Conservation (phyloP, 2,113 vertebrate species). For the Spermophilus dauricus region DNA sequence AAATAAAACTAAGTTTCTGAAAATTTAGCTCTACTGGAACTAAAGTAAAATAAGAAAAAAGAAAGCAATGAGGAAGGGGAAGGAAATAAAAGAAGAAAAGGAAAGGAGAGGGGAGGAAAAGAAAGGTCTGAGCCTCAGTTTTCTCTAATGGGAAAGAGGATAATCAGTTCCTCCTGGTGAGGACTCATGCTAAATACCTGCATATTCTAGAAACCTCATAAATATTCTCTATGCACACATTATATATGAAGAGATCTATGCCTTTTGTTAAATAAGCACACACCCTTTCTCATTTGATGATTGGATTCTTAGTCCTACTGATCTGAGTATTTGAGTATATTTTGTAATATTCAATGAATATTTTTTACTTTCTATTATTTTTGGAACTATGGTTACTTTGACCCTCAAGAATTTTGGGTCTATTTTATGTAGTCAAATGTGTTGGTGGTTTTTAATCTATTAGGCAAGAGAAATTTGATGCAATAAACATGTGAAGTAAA, state of each 20-base stretch:
- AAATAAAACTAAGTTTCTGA: background rate
- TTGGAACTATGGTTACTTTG: background rate
- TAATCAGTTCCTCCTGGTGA: background rate
- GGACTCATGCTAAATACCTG: background rate
- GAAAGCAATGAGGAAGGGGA: background rate
- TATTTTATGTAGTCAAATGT: background rate
- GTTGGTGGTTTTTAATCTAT: background rate
- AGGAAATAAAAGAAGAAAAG: background rate
- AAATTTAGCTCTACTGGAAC: background rate
- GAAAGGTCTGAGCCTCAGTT: background rate
- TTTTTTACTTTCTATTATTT: constrained; percentile 36
- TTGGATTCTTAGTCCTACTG: background rate
- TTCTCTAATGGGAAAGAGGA: background rate
- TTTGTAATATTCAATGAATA: constrained; percentile 1
- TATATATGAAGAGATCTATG: background rate
- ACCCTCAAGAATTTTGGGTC: background rate
- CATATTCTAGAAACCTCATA: background rate
- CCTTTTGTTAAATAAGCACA: background rate
- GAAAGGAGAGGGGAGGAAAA: background rate
- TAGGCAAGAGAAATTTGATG: background rate
- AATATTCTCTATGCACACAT: background rate
- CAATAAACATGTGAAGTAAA: background rate
- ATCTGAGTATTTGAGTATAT: background rate
- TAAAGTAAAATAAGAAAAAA: background rate
- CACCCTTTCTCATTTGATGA: background rate